Base-by-base conservation (phyloP, 2,113 vertebrate species). In the Lucifuga dentata region DNA sequence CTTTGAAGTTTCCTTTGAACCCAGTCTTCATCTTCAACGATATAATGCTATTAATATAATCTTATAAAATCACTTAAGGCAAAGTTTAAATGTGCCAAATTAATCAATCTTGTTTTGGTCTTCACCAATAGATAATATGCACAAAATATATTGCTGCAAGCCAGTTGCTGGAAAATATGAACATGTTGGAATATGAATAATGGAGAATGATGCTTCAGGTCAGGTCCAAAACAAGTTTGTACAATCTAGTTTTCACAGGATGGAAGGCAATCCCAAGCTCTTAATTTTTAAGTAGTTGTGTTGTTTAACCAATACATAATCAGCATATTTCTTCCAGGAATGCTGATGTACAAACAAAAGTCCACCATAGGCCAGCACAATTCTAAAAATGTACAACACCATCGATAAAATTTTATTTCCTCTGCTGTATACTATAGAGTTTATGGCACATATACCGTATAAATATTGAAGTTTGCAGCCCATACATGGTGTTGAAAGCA, bases 361-460 rank as follows among this genome's bases (percentile, higher is more conserved):
- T 7, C 35, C 23, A 33, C 61, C 40, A 19, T 1, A 45, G 23
- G 17, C 52, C 16, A 50, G 38, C 32, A n/a, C 10, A 55, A 12
- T 60, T 52, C 39, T 35, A 59, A 16, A 57, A 62, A 48, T 59
- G n/a, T 39, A 11, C 24, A 45, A 17, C 56, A 32, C 17, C 33
- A 57, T 49, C 29, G 11, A 32, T 20, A 73, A 23, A 64, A 45
- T 56, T 69, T 45, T 29, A 61, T 57, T 36, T 48, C 44, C 17
- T 46, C 12, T 32, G 15, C 59, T 57, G 48, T 19, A 16, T 13
- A 49, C 11, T 19, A 33, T 38, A 48, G 32, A 12, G 13, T 29
- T 29, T 29, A 29, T 29, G 26, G 26, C 7, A 29, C 26, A 29
- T 3, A 5, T 56, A 38, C 5, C 11, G n/a, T 56, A 39, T 44